phyloP scores from a whole-genome alignment of 2,888 invertebrate species.

The Cheilosia vulpina region DNA sequence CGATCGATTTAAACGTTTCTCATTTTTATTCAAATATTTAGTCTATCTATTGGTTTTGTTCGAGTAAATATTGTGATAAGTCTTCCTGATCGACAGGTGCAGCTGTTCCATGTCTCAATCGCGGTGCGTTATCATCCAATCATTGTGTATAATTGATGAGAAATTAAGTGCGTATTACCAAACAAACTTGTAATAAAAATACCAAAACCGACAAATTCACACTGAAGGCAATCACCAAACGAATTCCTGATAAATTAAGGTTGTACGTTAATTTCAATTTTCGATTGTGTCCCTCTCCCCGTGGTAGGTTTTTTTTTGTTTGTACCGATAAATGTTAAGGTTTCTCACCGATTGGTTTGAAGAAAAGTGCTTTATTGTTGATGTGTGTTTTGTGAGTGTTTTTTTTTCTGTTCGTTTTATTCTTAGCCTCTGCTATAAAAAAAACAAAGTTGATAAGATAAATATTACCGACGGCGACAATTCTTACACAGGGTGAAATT shows the following conservation, averaged over 20 bases:
- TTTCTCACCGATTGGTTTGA: slow-evolving; percentile 14
- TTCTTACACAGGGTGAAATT: slow-evolving; percentile 44
- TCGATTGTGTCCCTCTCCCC: neutral
- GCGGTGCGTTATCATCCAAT: slow-evolving; percentile 18
- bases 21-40: slow-evolving; percentile 58
- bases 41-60: slow-evolving; percentile 28
- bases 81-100: slow-evolving; percentile 48
- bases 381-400: neutral
- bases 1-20: neutral
- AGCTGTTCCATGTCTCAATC: slow-evolving; percentile 15
- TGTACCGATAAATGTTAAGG: slow-evolving; percentile 32
- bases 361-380: slow-evolving; percentile 21
- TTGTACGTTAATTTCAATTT: slow-evolving; percentile 8
- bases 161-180: slow-evolving; percentile 20
- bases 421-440: slow-evolving; percentile 35
- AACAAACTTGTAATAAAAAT: neutral
- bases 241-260: slow-evolving; percentile 24
- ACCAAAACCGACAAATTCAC: neutral
- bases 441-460: slow-evolving; percentile 62
- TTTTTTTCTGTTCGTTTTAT: neutral
- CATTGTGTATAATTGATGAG: neutral
- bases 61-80: slow-evolving; percentile 55
- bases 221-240: neutral
- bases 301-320: neutral
- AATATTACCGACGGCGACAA: slow-evolving; percentile 34